Evolutionary conservation across 2,888 invertebrate genomes (phyloP).

Genomic region (Sarcophaga caerulescens): DNA sequence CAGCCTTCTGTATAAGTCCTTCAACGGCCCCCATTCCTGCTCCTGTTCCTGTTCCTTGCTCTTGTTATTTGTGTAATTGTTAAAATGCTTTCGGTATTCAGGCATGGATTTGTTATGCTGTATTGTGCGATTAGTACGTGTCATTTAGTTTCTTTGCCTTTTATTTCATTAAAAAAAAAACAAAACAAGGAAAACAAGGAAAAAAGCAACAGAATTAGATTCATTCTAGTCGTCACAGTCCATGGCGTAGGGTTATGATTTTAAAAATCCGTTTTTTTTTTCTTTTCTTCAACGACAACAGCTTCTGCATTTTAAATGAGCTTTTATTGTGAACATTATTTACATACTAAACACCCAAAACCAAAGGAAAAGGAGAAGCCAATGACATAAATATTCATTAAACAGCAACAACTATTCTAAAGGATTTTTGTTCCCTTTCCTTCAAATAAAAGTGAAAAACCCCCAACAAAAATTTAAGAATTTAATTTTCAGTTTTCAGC

Average conservation of each 20-base stretch:
- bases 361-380: neutral
- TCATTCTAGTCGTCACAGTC: constrained; percentile 32
- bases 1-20: neutral
- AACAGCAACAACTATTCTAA: too few species aligned
- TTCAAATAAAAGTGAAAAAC: too few species aligned
- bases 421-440: too few species aligned
- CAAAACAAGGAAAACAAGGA: neutral
- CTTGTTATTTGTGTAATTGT: constrained; percentile 26
- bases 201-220: constrained; percentile 37
- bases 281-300: too few species aligned
- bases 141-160: constrained; percentile 46
- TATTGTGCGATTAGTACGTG: constrained; percentile 60
- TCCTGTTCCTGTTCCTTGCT: neutral
- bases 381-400: neutral
- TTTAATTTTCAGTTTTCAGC: too few species aligned
- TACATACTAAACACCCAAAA: constrained; percentile 10
- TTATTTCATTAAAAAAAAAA: neutral
- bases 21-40: neutral
- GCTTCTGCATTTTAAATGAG: constrained; percentile 54
- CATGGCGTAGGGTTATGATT: constrained; percentile 41
- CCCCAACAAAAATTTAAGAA: too few species aligned
- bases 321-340: constrained; percentile 22
- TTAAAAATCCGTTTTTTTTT: constrained; percentile 49
- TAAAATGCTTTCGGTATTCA: constrained; percentile 7
- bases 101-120: constrained; percentile 46